phyloP scores from a whole-genome alignment of 2,797 vertebrate species.

The Syngnathus acus region DNA sequence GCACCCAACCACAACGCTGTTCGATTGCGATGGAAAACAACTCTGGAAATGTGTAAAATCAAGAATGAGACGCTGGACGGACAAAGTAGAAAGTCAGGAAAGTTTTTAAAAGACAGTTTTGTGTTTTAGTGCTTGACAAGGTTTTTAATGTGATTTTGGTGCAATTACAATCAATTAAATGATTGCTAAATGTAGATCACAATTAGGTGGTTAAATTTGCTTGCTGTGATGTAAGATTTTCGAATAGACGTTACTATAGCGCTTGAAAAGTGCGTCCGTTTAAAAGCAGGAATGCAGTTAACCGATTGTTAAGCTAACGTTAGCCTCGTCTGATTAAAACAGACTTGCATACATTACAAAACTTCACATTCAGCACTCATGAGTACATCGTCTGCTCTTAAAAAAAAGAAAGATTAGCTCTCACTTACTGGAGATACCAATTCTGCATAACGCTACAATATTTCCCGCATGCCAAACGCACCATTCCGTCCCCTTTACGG shows the following conservation, averaged over 20 bases:
- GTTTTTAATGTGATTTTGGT: neutral
- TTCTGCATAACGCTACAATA: conserved; percentile 54
- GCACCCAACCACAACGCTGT: conserved; percentile 54
- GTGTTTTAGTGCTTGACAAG: neutral
- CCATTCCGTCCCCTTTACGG: conserved; percentile 25
- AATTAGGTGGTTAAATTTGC: neutral
- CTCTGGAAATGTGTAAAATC: neutral
- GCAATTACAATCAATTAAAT: neutral
- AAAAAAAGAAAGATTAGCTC: conserved; percentile 46
- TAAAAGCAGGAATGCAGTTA: too few species aligned
- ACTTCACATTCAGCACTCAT: neutral
- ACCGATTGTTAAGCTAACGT: neutral
- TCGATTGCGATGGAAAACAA: conserved; percentile 16
- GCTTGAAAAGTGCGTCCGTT: too few species aligned
- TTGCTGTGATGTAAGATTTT: neutral
- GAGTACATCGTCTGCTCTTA: conserved; percentile 27
- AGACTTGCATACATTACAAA: neutral
- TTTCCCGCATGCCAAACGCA: conserved; percentile 47
- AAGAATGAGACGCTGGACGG: neutral
- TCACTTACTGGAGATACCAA: conserved; percentile 48
- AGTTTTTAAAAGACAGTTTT: neutral
- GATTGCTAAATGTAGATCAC: neutral
- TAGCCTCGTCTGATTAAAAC: neutral
- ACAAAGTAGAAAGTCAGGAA: neutral
- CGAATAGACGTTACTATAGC: too few species aligned